phyloP scores from a whole-genome alignment of 2,888 invertebrate genomes.

The Zelleria hepariella region DNA sequence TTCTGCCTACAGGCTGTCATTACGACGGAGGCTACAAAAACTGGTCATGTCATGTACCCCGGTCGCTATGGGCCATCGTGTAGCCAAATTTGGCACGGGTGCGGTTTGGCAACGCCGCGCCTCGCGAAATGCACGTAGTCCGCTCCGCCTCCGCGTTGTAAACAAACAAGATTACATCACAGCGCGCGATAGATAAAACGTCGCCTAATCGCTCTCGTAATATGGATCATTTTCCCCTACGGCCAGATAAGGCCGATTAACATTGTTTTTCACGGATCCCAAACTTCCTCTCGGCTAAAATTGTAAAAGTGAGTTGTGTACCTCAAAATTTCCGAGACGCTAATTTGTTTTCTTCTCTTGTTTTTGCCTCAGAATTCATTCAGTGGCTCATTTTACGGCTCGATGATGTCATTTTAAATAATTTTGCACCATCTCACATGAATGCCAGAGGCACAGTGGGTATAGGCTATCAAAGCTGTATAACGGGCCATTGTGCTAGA shows the following conservation, averaged over 20 bases:
- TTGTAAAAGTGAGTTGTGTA: not conserved
- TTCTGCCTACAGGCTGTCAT: slow-evolving; percentile 23
- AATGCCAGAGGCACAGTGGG: too few species aligned
- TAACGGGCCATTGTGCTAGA: too few species aligned
- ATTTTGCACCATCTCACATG: too few species aligned
- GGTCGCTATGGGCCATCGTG: slow-evolving; percentile 20
- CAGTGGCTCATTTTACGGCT: too few species aligned
- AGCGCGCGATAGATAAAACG: slow-evolving; percentile 26
- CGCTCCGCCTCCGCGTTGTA: slow-evolving; percentile 37
- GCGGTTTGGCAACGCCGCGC: slow-evolving; percentile 55
- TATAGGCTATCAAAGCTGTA: too few species aligned
- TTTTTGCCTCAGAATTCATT: too few species aligned
- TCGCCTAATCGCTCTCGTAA: slow-evolving; percentile 23
- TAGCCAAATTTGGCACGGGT: slow-evolving; percentile 56
- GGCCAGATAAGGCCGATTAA: slow-evolving; percentile 21
- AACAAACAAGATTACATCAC: slow-evolving; percentile 64
- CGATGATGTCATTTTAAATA: too few species aligned
- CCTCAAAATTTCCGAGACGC: not conserved
- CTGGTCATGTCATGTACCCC: slow-evolving; percentile 17
- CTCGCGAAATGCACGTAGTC: slow-evolving; percentile 20
- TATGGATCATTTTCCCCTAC: slow-evolving; percentile 24
- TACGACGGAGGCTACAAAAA: slow-evolving; percentile 32
- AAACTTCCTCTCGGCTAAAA: slow-evolving; percentile 9
- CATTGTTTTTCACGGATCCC: slow-evolving; percentile 44
- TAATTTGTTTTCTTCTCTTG: not conserved